A percentile compares a stretch with the other conserved stretches of the same genome.
These are phyloP conservation scores for Burhinus oedicnemus DNA, from an alignment of 2,113 vertebrate species.

Conservation along the genomic window DNA sequence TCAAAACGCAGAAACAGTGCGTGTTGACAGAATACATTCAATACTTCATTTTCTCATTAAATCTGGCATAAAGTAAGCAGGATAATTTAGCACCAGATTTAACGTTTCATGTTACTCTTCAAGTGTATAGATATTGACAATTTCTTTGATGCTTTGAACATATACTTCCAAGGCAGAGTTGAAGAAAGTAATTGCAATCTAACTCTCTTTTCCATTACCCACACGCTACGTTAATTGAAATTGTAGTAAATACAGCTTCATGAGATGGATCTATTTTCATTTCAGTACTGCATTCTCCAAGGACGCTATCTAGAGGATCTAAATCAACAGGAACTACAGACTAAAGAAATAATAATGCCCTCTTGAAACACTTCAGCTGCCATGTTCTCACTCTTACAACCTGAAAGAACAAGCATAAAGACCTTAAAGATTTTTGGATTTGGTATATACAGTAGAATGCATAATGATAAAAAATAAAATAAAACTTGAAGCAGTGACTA, in stretches of 20 bases:
- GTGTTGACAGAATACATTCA: background rate
- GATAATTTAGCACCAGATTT: background rate
- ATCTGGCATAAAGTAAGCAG: background rate
- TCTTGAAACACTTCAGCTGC: background rate
- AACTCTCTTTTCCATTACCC: background rate
- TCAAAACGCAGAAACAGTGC: background rate
- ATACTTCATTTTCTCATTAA: background rate
- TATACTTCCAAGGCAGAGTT: background rate
- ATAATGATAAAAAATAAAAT: background rate
- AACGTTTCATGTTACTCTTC: background rate
- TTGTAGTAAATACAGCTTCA: background rate
- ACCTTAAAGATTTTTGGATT: background rate
- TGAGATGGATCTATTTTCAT: constrained; percentile 23
- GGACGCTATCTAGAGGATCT: background rate
- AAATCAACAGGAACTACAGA: constrained; percentile 29
- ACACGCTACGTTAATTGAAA: constrained; percentile 14
- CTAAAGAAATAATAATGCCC: background rate
- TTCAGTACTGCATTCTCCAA: constrained; percentile 3
- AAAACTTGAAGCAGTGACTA: background rate
- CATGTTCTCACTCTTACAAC: background rate
- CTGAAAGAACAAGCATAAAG: background rate
- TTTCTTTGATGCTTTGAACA: constrained; percentile 3
- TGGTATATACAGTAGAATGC: background rate
- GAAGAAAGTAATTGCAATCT: constrained; percentile 4
- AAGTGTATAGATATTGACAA: background rate